These are phyloP conservation scores for Epirrhoe alternata DNA, from an alignment of 2,888 invertebrate genomes.

Conservation along the genomic window DNA sequence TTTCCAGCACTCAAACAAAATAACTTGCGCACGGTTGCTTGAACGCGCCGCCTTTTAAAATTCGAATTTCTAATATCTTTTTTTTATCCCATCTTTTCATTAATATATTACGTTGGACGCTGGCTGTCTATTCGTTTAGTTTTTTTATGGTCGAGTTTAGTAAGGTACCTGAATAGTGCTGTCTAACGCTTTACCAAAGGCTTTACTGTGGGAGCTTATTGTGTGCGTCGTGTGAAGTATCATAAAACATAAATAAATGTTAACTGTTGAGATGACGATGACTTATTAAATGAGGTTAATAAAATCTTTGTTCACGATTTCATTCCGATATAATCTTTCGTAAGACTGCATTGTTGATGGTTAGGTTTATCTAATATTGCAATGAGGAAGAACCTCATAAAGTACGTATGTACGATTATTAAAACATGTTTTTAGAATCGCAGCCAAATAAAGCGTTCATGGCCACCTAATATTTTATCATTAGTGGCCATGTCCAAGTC, in stretches of 20 bases:
- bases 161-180: constrained; percentile 65
- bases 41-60: constrained; percentile 80
- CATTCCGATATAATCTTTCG: neutral
- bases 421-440: constrained; percentile 4
- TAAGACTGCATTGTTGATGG: neutral
- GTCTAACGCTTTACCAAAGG: constrained; percentile 53
- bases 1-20: constrained; percentile 79
- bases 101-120: constrained; percentile 79
- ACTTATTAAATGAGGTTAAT: constrained; percentile 23
- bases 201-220: constrained; percentile 63
- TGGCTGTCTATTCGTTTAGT: constrained; percentile 71
- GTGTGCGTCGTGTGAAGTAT: constrained; percentile 55
- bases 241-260: constrained; percentile 51
- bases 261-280: constrained; percentile 45
- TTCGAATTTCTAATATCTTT: constrained; percentile 74
- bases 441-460: constrained; percentile 21
- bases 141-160: constrained; percentile 56
- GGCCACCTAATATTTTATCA: constrained; percentile 15
- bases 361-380: neutral
- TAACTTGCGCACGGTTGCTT: constrained; percentile 73
- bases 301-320: neutral
- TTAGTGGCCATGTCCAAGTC: constrained; percentile 10
- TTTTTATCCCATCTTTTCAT: constrained; percentile 79
- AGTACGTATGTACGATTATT: neutral
- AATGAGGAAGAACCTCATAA: constrained; percentile 1